Percentiles rank a stretch among this genome's conserved stretches.
Conservation (phyloP, 1,140 invertebrate species). For the Conopomorpha cramerella region DNA sequence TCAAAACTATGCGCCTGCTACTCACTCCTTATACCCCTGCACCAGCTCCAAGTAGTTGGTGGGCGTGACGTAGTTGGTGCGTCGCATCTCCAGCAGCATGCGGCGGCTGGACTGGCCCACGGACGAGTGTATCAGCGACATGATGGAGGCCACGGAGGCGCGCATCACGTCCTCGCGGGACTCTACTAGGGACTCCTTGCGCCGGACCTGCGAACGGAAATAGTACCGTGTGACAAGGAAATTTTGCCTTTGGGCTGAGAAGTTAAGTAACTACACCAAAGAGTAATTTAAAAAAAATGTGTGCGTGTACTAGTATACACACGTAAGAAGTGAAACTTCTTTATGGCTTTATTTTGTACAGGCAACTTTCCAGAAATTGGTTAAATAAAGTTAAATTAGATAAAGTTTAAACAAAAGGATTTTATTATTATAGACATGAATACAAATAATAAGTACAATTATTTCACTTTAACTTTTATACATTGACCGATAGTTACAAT, state of each 20-base stretch:
- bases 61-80: conserved; percentile 86
- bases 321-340: too few species aligned
- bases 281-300: conserved; percentile 1
- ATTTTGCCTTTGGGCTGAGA: too few species aligned
- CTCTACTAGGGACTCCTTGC: conserved; percentile 53
- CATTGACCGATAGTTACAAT: too few species aligned
- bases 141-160: conserved; percentile 69
- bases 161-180: conserved; percentile 65
- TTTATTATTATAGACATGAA: too few species aligned
- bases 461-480: too few species aligned
- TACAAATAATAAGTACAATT: too few species aligned
- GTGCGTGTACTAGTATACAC: neutral
- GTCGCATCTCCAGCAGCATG: conserved; percentile 76
- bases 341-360: too few species aligned
- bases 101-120: conserved; percentile 70
- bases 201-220: conserved; percentile 18
- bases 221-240: too few species aligned
- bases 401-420: too few species aligned
- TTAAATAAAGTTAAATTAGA: too few species aligned
- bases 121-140: conserved; percentile 78
- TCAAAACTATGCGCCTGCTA: too few species aligned
- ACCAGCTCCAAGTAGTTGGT: conserved; percentile 85
- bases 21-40: conserved; percentile 78
- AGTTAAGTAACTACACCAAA: too few species aligned
- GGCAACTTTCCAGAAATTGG: neutral